Base-by-base conservation (phyloP, 1,140 invertebrate species). In the Oncopodura yosiiana region DNA sequence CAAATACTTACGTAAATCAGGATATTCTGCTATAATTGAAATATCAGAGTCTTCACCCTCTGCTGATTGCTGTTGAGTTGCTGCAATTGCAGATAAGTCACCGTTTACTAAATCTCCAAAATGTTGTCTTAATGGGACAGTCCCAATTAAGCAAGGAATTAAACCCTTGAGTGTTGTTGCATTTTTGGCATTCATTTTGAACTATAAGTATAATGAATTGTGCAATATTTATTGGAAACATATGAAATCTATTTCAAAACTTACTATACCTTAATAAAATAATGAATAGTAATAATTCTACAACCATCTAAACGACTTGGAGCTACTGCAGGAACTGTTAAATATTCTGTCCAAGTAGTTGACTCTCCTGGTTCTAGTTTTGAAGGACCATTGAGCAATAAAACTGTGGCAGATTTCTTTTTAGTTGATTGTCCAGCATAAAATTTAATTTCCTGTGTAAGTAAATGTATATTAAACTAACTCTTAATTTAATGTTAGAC, bases 1-100 rank as follows among this genome's bases (percentile, higher is more conserved):
- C 14, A 26, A 12, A n/a, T n/a, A n/a, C 56, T 58, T 58, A 58
- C 56, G 56, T 21, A 58, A 34, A 44, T 58, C 56, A 19, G 56
- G 50, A 26, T 58, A 58, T 18, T 43, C 30, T 16, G 44, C 21
- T n/a, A 58, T 5, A 24, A 52, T 24, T 16, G 37, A 36, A n/a
- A n/a, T n/a, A n/a, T n/a, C n/a, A n/a, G n/a, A 32, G 14, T 14
- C 6, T 32, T 32, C 30, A 32, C n/a, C n/a, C n/a, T n/a, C n/a
- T n/a, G n/a, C n/a, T n/a, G n/a, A n/a, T n/a, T n/a, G n/a, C n/a
- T n/a, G n/a, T n/a, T n/a, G 21, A n/a, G 19, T 49, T 3, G 37
- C 12, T 27, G 41, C 26, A 45, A 44, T 24, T 37, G 23, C 9
- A n/a, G 8, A 11, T 14, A 45, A 30, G 6, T 8, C 21, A 14